A percentile compares a stretch with the other conserved stretches of the same genome.
Evolutionary conservation across 2,113 vertebrate species (phyloP).

Genomic region (Chlamydotis undulata): DNA sequence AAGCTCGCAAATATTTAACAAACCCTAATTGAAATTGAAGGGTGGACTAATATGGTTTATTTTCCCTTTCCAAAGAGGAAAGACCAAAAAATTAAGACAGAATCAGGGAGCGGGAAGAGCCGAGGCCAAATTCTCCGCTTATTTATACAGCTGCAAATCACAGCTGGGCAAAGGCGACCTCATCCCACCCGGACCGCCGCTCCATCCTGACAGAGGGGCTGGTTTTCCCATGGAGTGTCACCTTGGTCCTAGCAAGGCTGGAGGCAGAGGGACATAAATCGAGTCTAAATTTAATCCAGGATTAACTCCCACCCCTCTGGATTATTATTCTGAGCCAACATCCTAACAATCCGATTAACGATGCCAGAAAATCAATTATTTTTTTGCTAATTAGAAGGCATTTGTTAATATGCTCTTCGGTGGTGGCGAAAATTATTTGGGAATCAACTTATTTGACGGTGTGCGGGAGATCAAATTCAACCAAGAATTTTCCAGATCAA

Average conservation of each 20-base stretch:
- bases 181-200: fast-evolving
- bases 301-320: not conserved
- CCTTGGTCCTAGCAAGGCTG: not conserved
- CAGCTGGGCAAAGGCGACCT: not conserved
- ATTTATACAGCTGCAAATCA: conserved; percentile 39
- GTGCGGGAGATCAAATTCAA: not conserved
- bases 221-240: not conserved
- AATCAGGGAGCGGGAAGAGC: not conserved
- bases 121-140: not conserved
- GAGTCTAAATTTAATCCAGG: not conserved
- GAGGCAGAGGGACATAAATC: not conserved
- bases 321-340: not conserved
- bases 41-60: not conserved
- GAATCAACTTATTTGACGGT: not conserved
- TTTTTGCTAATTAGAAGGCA: not conserved
- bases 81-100: fast-evolving
- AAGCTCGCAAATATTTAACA: not conserved
- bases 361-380: not conserved
- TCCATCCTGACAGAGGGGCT: fast-evolving
- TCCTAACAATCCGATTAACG: not conserved
- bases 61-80: not conserved
- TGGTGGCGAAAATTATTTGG: not conserved
- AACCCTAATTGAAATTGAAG: not conserved
- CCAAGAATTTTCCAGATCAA: not conserved
- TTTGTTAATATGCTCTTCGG: not conserved